Percentiles rank a stretch among this genome's conserved stretches.
Conservation (phyloP, 2,888 invertebrate species). For the Melanotus villosus region DNA sequence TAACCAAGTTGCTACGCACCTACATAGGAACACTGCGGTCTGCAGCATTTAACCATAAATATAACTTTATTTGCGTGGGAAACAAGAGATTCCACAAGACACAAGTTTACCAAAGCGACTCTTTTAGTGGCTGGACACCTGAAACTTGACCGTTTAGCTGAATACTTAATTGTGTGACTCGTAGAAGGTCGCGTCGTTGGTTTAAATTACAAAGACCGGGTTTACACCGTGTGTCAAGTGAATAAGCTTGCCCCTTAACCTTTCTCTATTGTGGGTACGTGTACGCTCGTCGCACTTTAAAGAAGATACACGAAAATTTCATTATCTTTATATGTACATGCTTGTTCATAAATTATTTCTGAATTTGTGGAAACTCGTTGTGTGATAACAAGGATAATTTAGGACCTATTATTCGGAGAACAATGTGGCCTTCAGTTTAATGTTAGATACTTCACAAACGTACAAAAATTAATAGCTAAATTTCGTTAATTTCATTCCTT, state of each 20-base stretch:
- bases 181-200: conserved; percentile 32
- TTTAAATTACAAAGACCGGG: conserved; percentile 36
- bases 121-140: conserved; percentile 36
- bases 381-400: too few relatives aligned
- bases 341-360: neutral
- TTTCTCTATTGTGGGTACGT: conserved; percentile 24
- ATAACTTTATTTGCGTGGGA: conserved; percentile 60
- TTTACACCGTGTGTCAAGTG: conserved; percentile 28
- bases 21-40: conserved; percentile 40
- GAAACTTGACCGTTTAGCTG: conserved; percentile 27
- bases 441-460: too few relatives aligned
- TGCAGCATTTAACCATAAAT: conserved; percentile 52
- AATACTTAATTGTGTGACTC: conserved; percentile 44
- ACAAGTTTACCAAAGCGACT: conserved; percentile 42
- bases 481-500: too few relatives aligned
- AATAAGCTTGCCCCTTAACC: conserved; percentile 35
- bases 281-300: neutral
- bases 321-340: neutral
- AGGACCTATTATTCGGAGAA: too few relatives aligned
- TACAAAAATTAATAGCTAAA: too few relatives aligned
- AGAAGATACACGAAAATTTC: conserved; percentile 13
- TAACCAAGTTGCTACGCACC: conserved; percentile 42
- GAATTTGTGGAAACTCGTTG: too few relatives aligned
- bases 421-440: too few relatives aligned
- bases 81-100: conserved; percentile 50